A percentile compares a stretch with the other conserved stretches of the same genome.
Evolutionary conservation across 2,113 vertebrate genomes (phyloP).

Genomic region (Dromiciops gliroides): DNA sequence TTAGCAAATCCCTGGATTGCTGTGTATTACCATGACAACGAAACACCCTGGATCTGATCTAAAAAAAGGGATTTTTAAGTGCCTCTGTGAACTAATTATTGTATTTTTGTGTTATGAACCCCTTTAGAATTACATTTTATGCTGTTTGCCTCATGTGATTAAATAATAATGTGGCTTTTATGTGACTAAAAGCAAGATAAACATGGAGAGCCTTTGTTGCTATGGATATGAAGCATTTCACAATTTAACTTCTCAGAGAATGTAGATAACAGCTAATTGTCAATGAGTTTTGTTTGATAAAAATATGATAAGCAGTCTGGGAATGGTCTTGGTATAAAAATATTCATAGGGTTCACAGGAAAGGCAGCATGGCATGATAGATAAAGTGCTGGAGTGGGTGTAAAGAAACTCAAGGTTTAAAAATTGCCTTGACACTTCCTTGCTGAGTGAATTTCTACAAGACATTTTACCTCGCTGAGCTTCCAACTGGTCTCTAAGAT

Average conservation of each 20-base stretch:
- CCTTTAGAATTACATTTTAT: not conserved
- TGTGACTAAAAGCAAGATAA: not conserved
- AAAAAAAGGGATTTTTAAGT: not conserved
- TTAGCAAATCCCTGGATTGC: not conserved
- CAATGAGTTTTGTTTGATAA: not conserved
- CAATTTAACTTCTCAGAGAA: not conserved
- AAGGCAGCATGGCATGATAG: too few relatives aligned
- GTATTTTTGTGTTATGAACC: not conserved
- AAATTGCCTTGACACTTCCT: too few relatives aligned
- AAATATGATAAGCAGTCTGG: not conserved
- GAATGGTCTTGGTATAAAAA: not conserved
- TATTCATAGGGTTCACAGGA: too few relatives aligned
- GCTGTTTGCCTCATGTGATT: slow-evolving; percentile 8
- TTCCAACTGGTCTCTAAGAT: not conserved
- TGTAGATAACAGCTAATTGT: not conserved
- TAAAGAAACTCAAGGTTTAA: too few relatives aligned
- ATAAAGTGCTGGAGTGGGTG: too few relatives aligned
- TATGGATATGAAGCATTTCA: slow-evolving; percentile 45
- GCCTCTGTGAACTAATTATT: not conserved
- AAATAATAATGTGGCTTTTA: accelerated
- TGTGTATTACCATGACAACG: not conserved
- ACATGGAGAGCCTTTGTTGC: not conserved
- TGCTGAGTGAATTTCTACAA: too few relatives aligned
- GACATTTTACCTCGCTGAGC: too few relatives aligned
- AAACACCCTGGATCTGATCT: not conserved